Base-by-base conservation (phyloP, 2,888 invertebrate genomes). In the Patella pellucida region DNA sequence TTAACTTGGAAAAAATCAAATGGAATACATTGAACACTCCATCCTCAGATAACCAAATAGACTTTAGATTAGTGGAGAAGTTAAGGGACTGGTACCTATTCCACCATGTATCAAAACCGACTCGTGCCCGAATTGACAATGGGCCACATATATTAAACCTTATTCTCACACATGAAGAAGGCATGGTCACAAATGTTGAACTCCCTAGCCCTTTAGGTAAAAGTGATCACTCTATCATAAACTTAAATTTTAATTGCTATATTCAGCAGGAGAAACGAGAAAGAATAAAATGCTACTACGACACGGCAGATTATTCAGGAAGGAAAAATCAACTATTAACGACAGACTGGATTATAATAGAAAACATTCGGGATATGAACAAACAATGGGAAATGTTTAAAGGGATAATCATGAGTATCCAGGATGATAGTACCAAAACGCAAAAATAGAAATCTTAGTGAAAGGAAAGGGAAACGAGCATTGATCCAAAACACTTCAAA, bases 141-240 rank as follows among this genome's bases (percentile, higher is more conserved):
- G 14, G 11, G 7, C 68, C 76, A 12, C 75, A 68, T 68, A n/a
- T 76, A 15, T 19, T 76, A 31, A 73, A 76, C 68, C 67, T 76
- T 31, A 69, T 76, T 9, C 41, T 76, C 7, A 76, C 76, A 4
- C 74, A 74, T 52, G 76, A 76, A 67, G 76, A 76, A 23, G 69
- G 62, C n/a, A 76, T 76, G 76, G 31, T 31, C 31, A 31, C 31
- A 31, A 31, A 76, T 52, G 15, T 73, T 7, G 19, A 54, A 19
- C 56, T 56, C 14, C 3, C 31, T 27, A 27, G 54, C 14, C 72
- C 62, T 9, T 27, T 72, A 12, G 72, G 72, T 7, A 72, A 72
- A 54, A 72, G 72, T 54, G 54, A 54, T 54, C 54, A 54, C 54
- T 54, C 54, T 3, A 15, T 54, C 15, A 54, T 54, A 54, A 54